Percentiles rank a stretch among this genome's conserved stretches.
These are phyloP conservation scores for Lydus trimaculatus DNA, from an alignment of 2,888 invertebrate genomes.

Conservation along the genomic window DNA sequence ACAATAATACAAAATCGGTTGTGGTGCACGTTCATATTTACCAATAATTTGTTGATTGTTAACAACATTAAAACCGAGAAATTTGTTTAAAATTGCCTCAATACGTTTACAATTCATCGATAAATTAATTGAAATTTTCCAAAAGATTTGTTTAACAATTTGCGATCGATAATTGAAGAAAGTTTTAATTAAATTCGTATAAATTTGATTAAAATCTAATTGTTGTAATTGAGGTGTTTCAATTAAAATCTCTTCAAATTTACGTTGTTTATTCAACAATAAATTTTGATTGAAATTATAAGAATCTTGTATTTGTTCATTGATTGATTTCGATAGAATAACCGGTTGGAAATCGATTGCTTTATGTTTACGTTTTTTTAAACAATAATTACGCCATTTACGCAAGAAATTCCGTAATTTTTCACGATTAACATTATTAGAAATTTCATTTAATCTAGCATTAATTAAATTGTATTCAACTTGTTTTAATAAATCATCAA, in stretches of 20 bases:
- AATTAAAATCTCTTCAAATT: conserved; percentile 51
- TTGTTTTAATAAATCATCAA: conserved; percentile 52
- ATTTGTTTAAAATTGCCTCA: conserved; percentile 11
- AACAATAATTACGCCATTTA: conserved; percentile 61
- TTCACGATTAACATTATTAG: conserved; percentile 51
- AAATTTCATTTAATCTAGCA: conserved; percentile 58
- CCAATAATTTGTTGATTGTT: conserved; percentile 41
- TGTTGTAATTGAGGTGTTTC: conserved; percentile 27
- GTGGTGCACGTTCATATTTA: conserved; percentile 32
- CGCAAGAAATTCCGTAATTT: conserved; percentile 57
- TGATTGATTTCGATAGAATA: conserved; percentile 61
- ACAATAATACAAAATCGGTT: conserved; percentile 41
- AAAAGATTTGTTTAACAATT: conserved; percentile 57
- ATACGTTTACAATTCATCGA: conserved; percentile 57
- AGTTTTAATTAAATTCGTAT: conserved; percentile 43
- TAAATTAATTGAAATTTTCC: conserved; percentile 71
- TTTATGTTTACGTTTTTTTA: conserved; percentile 61
- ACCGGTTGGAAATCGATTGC: conserved; percentile 65
- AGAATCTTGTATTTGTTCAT: conserved; percentile 60
- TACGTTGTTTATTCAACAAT: conserved; percentile 60
- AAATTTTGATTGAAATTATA: conserved; percentile 60
- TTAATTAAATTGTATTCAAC: conserved; percentile 54
- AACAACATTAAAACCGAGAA: conserved; percentile 32
- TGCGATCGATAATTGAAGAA: conserved; percentile 44
- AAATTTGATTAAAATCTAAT: conserved; percentile 45